A percentile compares a stretch with the other conserved stretches of the same genome.
Conservation (phyloP, 2,113 vertebrate species). For the Turnix velox region DNA sequence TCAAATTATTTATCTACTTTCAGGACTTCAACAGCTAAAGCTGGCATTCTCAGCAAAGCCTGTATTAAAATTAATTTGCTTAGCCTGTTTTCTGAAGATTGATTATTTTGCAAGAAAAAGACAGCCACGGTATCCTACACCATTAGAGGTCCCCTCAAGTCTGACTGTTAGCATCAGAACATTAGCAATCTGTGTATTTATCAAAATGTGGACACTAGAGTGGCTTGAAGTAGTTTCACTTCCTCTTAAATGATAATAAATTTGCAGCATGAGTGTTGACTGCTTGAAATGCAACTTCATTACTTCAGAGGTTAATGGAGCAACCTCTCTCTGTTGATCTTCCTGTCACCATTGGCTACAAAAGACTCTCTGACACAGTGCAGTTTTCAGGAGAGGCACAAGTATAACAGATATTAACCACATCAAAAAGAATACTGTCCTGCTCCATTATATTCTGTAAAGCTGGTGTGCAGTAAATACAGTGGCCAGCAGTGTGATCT, state of each 20-base stretch:
- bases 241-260: slow-evolving; percentile 63
- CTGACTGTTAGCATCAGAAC: background rate
- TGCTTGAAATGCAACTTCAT: slow-evolving; percentile 62
- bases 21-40: background rate
- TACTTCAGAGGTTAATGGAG: slow-evolving; percentile 65
- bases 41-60: background rate
- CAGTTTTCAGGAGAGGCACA: slow-evolving; percentile 52
- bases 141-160: slow-evolving; percentile 14
- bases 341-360: slow-evolving; percentile 47
- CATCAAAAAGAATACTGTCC: slow-evolving; percentile 49
- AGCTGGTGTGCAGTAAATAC: background rate
- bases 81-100: background rate
- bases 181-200: slow-evolving; percentile 23
- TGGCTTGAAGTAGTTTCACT: slow-evolving; percentile 55
- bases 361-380: slow-evolving; percentile 38
- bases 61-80: background rate
- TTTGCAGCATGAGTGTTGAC: slow-evolving; percentile 43
- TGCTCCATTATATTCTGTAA: slow-evolving; percentile 22
- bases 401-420: slow-evolving; percentile 55
- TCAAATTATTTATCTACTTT: background rate
- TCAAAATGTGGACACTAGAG: slow-evolving; percentile 46
- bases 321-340: slow-evolving; percentile 59
- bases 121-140: background rate
- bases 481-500: background rate
- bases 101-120: background rate